Evolutionary conservation across 2,113 vertebrate species (phyloP).

Genomic region (Mormoops blainvillei): DNA sequence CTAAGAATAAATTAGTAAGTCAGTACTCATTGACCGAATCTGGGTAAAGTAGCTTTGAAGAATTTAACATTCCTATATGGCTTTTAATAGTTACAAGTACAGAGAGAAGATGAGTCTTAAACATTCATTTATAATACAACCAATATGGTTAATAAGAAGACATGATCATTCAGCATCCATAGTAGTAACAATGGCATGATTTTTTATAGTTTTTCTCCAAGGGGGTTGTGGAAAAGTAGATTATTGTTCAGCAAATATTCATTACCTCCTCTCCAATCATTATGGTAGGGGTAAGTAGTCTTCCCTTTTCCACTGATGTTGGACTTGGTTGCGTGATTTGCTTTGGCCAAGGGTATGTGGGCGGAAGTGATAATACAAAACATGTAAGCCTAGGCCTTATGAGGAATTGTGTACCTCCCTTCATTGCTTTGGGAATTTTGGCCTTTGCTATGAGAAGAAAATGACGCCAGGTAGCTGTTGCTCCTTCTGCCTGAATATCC

Average conservation of each 20-base stretch:
- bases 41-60: neutral
- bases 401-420: neutral
- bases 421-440: neutral
- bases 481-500: neutral
- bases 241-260: neutral
- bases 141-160: neutral
- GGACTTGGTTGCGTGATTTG: constrained; percentile 11
- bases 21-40: neutral
- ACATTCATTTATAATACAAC: neutral
- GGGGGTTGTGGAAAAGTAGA: neutral
- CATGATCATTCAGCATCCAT: neutral
- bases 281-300: neutral
- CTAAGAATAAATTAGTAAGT: constrained; percentile 12
- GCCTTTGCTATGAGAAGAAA: neutral
- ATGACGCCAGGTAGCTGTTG: neutral
- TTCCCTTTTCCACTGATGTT: neutral
- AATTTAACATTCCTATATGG: neutral
- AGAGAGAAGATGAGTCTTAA: neutral
- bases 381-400: neutral
- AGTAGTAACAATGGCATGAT: neutral
- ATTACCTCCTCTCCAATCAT: neutral
- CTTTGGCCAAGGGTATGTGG: neutral
- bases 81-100: constrained; percentile 15
- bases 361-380: neutral
- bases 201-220: neutral